phyloP scores from a whole-genome alignment of 1,140 invertebrate genomes.

The Drosophila oshimai region DNA sequence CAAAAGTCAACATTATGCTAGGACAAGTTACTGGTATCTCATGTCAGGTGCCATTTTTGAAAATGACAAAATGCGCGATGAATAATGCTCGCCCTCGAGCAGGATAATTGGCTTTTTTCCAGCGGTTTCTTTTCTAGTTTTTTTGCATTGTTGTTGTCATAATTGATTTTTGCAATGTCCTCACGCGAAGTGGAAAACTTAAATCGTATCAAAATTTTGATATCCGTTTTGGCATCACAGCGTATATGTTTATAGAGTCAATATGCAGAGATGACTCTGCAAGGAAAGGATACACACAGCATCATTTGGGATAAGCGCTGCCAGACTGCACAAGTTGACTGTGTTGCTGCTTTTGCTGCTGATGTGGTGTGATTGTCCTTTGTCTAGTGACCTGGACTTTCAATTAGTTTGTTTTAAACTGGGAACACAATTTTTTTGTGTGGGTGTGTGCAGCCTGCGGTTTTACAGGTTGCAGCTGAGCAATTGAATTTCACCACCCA shows the following conservation, averaged over 20 bases:
- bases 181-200: constrained; percentile 78
- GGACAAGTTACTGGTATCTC: too few relatives aligned
- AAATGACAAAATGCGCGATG: constrained; percentile 74
- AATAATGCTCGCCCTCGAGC: constrained; percentile 44
- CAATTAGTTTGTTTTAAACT: too few relatives aligned
- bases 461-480: constrained; percentile 39
- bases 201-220: constrained; percentile 81
- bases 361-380: too few relatives aligned
- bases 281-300: constrained; percentile 2
- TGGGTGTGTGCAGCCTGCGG: constrained; percentile 52
- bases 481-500: too few relatives aligned
- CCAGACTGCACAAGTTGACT: constrained; percentile 16
- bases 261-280: constrained; percentile 28
- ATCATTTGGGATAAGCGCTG: constrained; percentile 70
- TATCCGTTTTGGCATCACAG: constrained; percentile 53
- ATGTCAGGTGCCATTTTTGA: constrained; percentile 79
- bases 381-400: constrained; percentile 61
- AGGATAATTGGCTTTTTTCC: constrained; percentile 70
- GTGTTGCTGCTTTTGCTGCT: constrained; percentile 2
- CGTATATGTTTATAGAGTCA: constrained; percentile 49
- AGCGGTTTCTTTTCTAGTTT: constrained; percentile 15
- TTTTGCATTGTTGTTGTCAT: constrained; percentile 66
- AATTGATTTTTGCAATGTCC: constrained; percentile 67
- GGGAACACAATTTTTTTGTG: constrained; percentile 6
- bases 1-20: too few relatives aligned